A percentile compares a stretch with the other conserved stretches of the same genome.
These are phyloP conservation scores for Diadumene lineata DNA, from an alignment of 92 coral and sea anemone species.

Conservation along the genomic window DNA sequence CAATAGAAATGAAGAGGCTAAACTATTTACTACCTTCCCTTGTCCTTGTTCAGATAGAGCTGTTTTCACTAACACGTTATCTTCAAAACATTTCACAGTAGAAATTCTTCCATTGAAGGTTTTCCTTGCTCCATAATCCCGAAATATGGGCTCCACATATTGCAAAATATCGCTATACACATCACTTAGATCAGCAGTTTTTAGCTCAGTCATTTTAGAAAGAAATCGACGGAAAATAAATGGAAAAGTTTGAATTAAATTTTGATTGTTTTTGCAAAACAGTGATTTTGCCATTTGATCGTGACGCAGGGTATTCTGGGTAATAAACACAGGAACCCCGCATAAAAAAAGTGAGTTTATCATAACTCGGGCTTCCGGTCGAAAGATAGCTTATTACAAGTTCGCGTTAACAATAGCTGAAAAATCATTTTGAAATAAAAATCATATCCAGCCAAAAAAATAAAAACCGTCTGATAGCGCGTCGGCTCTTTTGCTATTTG, in stretches of 20 bases:
- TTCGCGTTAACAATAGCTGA: too few species aligned
- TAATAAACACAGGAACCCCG: slow-evolving; percentile 11
- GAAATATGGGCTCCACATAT: slow-evolving; percentile 81
- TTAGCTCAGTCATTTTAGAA: slow-evolving; percentile 48
- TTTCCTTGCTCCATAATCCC: slow-evolving; percentile 77
- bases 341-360: too few species aligned
- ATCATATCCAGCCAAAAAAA: too few species aligned
- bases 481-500: too few species aligned
- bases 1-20: too few species aligned
- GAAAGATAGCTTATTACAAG: too few species aligned
- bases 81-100: slow-evolving; percentile 93
- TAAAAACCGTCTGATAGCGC: too few species aligned
- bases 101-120: slow-evolving; percentile 89
- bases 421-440: too few species aligned
- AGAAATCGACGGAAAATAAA: slow-evolving; percentile 17
- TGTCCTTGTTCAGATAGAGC: slow-evolving; percentile 84
- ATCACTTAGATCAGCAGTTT: slow-evolving; percentile 92
- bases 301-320: slow-evolving; percentile 19
- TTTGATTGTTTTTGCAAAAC: neutral
- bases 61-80: slow-evolving; percentile 78
- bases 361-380: too few species aligned
- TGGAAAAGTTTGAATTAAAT: neutral
- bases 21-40: slow-evolving; percentile 31
- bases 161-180: slow-evolving; percentile 84
- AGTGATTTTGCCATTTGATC: neutral